A percentile compares a stretch with the other conserved stretches of the same genome.
Evolutionary conservation across 2,113 vertebrate genomes (phyloP).

Genomic region (Engraulis encrasicolus): DNA sequence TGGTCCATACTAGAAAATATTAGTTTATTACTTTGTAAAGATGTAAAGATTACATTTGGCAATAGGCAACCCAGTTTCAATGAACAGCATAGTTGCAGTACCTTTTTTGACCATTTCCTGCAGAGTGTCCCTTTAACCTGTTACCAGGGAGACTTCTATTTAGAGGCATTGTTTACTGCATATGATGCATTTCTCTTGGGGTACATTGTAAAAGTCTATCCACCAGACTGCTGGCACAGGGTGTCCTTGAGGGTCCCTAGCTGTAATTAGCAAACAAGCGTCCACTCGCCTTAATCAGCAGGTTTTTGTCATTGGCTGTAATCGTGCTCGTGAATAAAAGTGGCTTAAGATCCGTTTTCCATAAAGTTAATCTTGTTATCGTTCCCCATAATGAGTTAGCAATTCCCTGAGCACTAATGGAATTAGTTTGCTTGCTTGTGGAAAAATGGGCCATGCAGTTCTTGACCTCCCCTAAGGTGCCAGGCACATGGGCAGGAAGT

Average conservation of each 20-base stretch:
- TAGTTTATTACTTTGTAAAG: no score
- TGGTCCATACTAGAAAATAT: no score
- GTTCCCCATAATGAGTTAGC: conserved; percentile 35
- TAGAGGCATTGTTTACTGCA: no score
- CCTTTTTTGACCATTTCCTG: no score
- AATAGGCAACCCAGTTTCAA: no score
- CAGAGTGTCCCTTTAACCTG: background rate
- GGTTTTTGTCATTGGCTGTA: conserved; percentile 7
- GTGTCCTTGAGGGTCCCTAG: background rate
- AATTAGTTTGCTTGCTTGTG: conserved; percentile 20
- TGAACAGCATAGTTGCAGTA: no score
- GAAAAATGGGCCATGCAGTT: no score
- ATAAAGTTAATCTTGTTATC: conserved; percentile 37
- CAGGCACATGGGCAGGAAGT: no score
- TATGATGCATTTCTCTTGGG: no score
- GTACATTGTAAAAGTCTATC: background rate
- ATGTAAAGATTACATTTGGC: no score
- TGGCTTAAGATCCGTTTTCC: conserved; percentile 33
- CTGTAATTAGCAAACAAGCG: conserved; percentile 18
- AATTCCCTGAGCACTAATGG: conserved; percentile 30
- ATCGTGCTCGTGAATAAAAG: background rate
- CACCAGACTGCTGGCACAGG: conserved; percentile 6
- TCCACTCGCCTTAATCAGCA: conserved; percentile 29
- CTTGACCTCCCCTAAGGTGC: conserved; percentile 14
- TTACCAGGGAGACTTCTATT: background rate